Base-by-base conservation (phyloP, 2,113 vertebrate genomes). In the Sinocyclocheilus maitianheensis region DNA sequence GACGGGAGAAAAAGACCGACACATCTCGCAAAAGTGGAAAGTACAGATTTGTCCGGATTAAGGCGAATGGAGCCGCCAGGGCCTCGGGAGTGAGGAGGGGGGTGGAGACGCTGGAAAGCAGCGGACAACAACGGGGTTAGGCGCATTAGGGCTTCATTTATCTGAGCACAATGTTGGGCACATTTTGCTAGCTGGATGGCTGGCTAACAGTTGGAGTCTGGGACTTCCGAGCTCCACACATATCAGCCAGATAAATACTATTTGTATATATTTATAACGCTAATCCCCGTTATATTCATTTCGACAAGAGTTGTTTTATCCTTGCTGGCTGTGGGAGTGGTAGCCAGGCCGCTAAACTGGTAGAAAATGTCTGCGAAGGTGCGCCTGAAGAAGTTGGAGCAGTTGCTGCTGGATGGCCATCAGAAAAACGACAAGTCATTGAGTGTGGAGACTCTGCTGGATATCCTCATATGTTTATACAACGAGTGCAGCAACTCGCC, bases 341-440 rank as follows among this genome's bases (percentile, higher is more conserved):
- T 86, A 65, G 67, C 69, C 80, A 63, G 63, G 85, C 81, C 81
- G 75, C 46, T 83, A 24, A 84, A 12, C 14, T 84, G 53, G 43
- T 69, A 74, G 83, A 91, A 91, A 83, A 97, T 98, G 97, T 97
- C 97, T 92, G 97, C 97, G 87, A 96, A 96, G 96, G 96, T 95
- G 93, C 96, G 97, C 22, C 96, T 99, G 94, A 96, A 96, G 96
- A 96, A 94, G 93, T 95, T 98, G 95, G 97, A 98, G 94, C 95
- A 97, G 95, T 94, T 98, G 94, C 95, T 99, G 89, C 92, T 97
- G 94, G 94, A 96, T 90, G 94, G 96, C 86, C 95, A 94, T 76
- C 94, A 92, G 91, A 94, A 94, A 91, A 92, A 92, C 89, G 94
- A 95, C 81, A 94, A 93, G 55, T 94, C 94, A 10, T 93, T 98